phyloP scores from a whole-genome alignment of 2,888 invertebrate genomes.

The Diaperis boleti region DNA sequence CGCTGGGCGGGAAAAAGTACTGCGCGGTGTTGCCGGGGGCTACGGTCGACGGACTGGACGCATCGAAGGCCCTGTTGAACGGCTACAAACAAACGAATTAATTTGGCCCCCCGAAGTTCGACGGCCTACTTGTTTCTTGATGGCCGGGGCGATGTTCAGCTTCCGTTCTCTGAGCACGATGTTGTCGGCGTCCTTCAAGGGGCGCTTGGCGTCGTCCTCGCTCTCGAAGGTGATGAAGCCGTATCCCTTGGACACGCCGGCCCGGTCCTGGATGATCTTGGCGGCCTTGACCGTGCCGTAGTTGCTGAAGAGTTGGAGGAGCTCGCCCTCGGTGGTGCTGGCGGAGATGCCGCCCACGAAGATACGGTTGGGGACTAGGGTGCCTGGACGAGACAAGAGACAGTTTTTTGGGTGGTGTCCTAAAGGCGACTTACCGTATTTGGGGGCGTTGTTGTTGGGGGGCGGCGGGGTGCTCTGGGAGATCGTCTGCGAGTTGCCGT shows the following conservation, averaged over 20 bases:
- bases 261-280: constrained; percentile 94
- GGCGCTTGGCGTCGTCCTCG: constrained; percentile 85
- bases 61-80: constrained; percentile 69
- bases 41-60: constrained; percentile 69
- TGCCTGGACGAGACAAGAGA: constrained; percentile 67
- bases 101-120: too few species aligned
- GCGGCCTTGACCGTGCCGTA: constrained; percentile 92
- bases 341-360: constrained; percentile 97
- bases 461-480: constrained; percentile 63
- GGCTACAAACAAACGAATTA: constrained; percentile 58
- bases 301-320: constrained; percentile 90
- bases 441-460: constrained; percentile 67
- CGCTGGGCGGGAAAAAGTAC: constrained; percentile 64
- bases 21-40: constrained; percentile 63
- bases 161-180: constrained; percentile 84
- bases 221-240: constrained; percentile 88
- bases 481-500: constrained; percentile 56
- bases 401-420: constrained; percentile 71
- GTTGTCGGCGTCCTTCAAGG: constrained; percentile 81
- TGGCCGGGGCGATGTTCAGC: constrained; percentile 88
- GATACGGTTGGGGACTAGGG: constrained; percentile 93
- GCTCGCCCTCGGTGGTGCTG: constrained; percentile 92
- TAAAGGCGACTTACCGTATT: constrained; percentile 64
- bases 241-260: constrained; percentile 95
- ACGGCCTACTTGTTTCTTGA: constrained; percentile 80